Evolutionary conservation across 2,888 invertebrate genomes (phyloP), one percentile per base, ranked within the genome.

Genomic region (Ceraclea dissimilis): DNA sequence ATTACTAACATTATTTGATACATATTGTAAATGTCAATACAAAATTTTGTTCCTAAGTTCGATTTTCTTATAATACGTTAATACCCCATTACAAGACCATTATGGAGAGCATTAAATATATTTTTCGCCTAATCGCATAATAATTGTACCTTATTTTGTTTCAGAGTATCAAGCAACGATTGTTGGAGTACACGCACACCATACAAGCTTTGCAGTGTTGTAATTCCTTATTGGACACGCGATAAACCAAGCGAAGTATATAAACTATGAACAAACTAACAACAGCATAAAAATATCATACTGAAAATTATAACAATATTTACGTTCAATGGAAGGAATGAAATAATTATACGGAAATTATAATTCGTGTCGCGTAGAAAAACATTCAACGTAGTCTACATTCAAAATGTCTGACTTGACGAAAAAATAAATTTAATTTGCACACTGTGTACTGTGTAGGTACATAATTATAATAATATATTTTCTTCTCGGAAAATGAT

Each of bases 101-200:
- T 51, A 34, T 19, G 33, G 21, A 43, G 17, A 22, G 39, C 26
- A 52, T 52, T 21, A 52, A 52, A 52, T 44, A 39, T 52, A 39
- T 52, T 39, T 44, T 43, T 20, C 44, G 20, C 44, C 49, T 54
- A 54, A 54, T 54, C 54, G 54, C 31, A 49, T 34, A 52, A 52
- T 57, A 57, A 43, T 44, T 52, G 52, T 49, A 20, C 26, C 49
- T 57, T 57, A 49, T 57, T 57, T 57, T 52, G 56, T 57, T 57
- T 52, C 56, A 57, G 56, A 52, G 31, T 16, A 33, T n/a, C 31
- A 26, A 20, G 20, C 17, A 19, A 46, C 13, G 47, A 55, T 51
- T 33, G 51, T 39, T 16, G 16, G 39, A 39, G 39, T 39, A 39
- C 39, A 39, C 39, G 39, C 39, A 39, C 39, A 4, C 39, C 39